Base-by-base conservation (phyloP, 2,797 vertebrate genomes). In the Hyperoplus lanceolatus region DNA sequence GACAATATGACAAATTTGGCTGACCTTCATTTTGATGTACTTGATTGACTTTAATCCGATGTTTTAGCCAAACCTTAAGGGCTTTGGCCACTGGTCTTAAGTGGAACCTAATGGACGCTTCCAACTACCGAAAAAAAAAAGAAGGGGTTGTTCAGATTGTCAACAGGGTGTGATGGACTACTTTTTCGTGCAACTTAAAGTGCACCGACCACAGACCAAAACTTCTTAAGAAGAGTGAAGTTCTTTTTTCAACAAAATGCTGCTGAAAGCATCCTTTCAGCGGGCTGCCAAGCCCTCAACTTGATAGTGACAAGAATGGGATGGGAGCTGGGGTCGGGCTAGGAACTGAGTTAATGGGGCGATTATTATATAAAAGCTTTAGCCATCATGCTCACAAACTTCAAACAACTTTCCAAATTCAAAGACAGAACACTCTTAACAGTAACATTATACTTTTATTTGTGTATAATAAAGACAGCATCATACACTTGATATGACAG, bases 231-330 rank as follows among this genome's bases (percentile, higher is more conserved):
- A 73, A 77, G 51, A 60, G 46, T 14, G 51, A 80, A 57, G 69
- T 75, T 71, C 72, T 63, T 81, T 90, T 90, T 90, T 90, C 67
- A 79, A 73, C 55, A 21, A 67, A 50, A 68, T 46, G 84, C 75
- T 36, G 46, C 77, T 92, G 75, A 94, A 92, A 90, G 87, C 70
- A 36, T 87, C 80, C 87, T 90, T 93, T 93, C 76, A 77, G n/a
- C 15, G 36, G 65, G 59, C 51, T 21, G 54, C 58, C 15, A 48
- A 69, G 29, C 81, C 50, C 21, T 67, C 15, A 2, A 41, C 43
- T 71, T 46, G 56, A 83, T 6, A 11, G 71, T 10, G 70, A 45
- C 0, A 9, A 61, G 70, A 80, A 64, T 21, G 55, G 42, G 71
- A 77, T 50, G 36, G 55, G 60, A 73, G 36, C 41, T 14, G 53